Conservation (phyloP, 1,140 invertebrate species). For the Papilio aristodemus region DNA sequence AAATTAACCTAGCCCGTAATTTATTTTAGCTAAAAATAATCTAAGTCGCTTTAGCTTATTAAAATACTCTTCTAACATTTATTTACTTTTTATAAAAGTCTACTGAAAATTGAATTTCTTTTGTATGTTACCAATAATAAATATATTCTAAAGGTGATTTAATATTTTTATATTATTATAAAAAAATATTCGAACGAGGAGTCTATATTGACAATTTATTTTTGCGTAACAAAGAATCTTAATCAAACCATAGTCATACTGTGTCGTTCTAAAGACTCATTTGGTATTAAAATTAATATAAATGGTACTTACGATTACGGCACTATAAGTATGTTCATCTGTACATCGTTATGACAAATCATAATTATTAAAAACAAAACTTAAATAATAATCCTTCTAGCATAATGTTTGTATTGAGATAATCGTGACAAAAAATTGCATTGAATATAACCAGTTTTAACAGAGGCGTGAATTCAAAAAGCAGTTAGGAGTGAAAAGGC, state of each 20-base stretch:
- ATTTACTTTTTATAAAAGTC: too few relatives aligned
- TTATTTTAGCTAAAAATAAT: slow-evolving; percentile 13
- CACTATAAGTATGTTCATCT: too few relatives aligned
- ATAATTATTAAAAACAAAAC: not conserved
- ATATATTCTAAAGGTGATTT: too few relatives aligned
- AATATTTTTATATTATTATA: too few relatives aligned
- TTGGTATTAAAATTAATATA: too few relatives aligned
- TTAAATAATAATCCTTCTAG: not conserved
- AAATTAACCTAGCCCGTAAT: not conserved
- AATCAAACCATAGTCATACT: too few relatives aligned
- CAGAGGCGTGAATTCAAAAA: not conserved
- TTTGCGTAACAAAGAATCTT: too few relatives aligned
- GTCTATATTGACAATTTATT: too few relatives aligned
- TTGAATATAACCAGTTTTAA: not conserved
- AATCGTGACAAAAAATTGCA: not conserved
- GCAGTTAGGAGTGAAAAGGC: not conserved
- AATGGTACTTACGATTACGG: too few relatives aligned
- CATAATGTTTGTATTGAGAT: not conserved
- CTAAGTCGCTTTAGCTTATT: not conserved
- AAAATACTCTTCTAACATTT: not conserved
- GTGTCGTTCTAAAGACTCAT: too few relatives aligned
- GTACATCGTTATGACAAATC: not conserved
- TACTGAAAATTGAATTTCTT: not conserved
- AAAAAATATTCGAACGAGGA: too few relatives aligned
- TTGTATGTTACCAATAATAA: not conserved